Evolutionary conservation across 2,888 invertebrate genomes (phyloP), one percentile per base, ranked within the genome.

Genomic region (Cynaeus angustus): DNA sequence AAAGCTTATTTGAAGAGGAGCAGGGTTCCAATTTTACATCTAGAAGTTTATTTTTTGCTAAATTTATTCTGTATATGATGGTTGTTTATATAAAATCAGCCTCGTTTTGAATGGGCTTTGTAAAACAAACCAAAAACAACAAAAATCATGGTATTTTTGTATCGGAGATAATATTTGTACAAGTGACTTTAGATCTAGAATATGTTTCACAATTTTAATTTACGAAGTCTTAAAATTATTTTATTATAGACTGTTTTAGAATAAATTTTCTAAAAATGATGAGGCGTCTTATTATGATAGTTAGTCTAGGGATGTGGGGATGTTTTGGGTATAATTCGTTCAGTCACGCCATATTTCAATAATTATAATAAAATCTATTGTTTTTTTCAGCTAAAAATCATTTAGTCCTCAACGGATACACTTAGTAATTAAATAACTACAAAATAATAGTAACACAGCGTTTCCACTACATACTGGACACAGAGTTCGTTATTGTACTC

Each of bases 361-460:
- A n/a, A n/a, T n/a, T n/a, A n/a, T n/a, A n/a, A n/a, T n/a, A n/a
- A n/a, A n/a, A n/a, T n/a, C n/a, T n/a, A n/a, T n/a, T n/a, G n/a
- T n/a, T n/a, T n/a, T n/a, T n/a, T n/a, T n/a, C n/a, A n/a, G n/a
- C n/a, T n/a, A n/a, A n/a, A n/a, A n/a, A n/a, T n/a, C n/a, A n/a
- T n/a, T n/a, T n/a, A n/a, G n/a, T n/a, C n/a, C n/a, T n/a, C n/a
- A n/a, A n/a, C n/a, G n/a, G n/a, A 50, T 59, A 59, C 62, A 59
- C 68, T 70, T 70, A 61, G 68, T 74, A 75, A n/a, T n/a, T 77
- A 77, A 77, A 77, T 77, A 72, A 71, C 74, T 75, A 75, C 75
- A 70, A 72, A 73, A 68, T 68, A 76, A 72, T 72, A 66, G 62
- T 52, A 70, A 76, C 75, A 77, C 77, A 76, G 73, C 72, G 64